Percentiles rank a stretch among this genome's conserved stretches.
These are phyloP conservation scores for Polydrusus pterygomalis DNA, from an alignment of 2,888 invertebrate genomes.

Conservation along the genomic window DNA sequence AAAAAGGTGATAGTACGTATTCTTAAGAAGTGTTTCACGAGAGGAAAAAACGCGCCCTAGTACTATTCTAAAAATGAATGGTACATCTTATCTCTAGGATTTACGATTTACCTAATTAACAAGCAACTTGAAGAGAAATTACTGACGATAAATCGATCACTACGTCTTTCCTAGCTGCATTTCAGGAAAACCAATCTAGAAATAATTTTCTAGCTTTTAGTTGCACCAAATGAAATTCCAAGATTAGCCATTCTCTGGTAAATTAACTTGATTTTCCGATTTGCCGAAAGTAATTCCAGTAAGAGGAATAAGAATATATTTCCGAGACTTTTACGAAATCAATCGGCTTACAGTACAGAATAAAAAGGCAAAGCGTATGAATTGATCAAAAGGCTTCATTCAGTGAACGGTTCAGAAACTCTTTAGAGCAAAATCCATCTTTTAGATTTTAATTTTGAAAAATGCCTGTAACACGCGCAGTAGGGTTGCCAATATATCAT, in stretches of 20 bases:
- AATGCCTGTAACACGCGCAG: constrained; percentile 56
- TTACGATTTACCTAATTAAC: too few species aligned
- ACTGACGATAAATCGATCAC: neutral
- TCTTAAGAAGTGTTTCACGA: too few species aligned
- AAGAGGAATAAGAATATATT: constrained; percentile 56
- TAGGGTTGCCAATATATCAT: constrained; percentile 58
- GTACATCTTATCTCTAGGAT: neutral
- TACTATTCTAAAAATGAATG: too few species aligned
- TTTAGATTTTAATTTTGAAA: constrained; percentile 65
- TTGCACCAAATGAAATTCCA: constrained; percentile 43
- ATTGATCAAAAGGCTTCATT: constrained; percentile 58
- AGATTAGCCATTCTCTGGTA: constrained; percentile 49
- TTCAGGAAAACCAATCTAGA: constrained; percentile 16
- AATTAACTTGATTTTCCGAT: constrained; percentile 57
- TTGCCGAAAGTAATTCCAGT: constrained; percentile 57
- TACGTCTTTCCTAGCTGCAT: constrained; percentile 13
- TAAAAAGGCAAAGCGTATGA: constrained; percentile 58
- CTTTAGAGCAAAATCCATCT: constrained; percentile 63
- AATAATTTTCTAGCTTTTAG: constrained; percentile 43
- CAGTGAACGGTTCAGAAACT: constrained; percentile 61
- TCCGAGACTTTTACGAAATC: constrained; percentile 57
- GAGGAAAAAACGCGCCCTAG: too few species aligned
- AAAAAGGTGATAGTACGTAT: too few species aligned
- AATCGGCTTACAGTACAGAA: constrained; percentile 60
- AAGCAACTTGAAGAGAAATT: neutral